Percentiles rank a stretch among this genome's conserved stretches.
These are phyloP conservation scores for Hipparchia semele DNA, from an alignment of 2,888 invertebrate genomes.

Conservation along the genomic window DNA sequence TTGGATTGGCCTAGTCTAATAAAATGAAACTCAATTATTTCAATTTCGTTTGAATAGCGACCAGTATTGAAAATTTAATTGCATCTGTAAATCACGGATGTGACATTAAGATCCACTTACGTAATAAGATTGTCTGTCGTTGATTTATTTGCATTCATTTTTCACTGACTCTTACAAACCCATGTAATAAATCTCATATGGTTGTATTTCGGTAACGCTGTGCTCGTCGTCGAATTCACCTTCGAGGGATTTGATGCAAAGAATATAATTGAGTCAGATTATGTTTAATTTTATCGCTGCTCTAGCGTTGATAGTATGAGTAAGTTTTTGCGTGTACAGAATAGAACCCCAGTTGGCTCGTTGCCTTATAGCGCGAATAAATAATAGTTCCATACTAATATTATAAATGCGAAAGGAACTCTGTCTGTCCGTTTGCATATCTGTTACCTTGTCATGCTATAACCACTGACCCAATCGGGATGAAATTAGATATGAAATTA, in stretches of 20 bases:
- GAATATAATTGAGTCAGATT: neutral
- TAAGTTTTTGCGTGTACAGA: neutral
- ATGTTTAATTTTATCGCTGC: neutral
- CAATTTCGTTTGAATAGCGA: neutral
- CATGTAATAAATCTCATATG: conserved; percentile 26
- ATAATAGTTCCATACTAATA: conserved; percentile 21
- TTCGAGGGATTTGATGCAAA: neutral
- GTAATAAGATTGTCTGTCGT: conserved; percentile 24
- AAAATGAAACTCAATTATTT: conserved; percentile 4
- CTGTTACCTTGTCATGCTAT: too few species aligned
- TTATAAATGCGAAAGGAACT: too few species aligned
- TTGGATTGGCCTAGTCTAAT: neutral
- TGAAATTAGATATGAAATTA: too few species aligned
- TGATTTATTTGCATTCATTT: conserved; percentile 27
- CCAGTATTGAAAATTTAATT: conserved; percentile 9
- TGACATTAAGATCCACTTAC: conserved; percentile 11
- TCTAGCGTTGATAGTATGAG: neutral
- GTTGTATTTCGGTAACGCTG: neutral
- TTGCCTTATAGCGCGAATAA: conserved; percentile 34
- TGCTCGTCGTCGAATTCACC: neutral
- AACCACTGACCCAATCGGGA: too few species aligned
- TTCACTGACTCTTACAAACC: conserved; percentile 27
- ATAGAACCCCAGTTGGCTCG: conserved; percentile 32
- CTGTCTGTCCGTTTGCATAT: too few species aligned
- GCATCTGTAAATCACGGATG: neutral